A percentile compares a stretch with the other conserved stretches of the same genome.
Evolutionary conservation across 2,888 invertebrate genomes (phyloP).

Genomic region (Tortricodes alternella): DNA sequence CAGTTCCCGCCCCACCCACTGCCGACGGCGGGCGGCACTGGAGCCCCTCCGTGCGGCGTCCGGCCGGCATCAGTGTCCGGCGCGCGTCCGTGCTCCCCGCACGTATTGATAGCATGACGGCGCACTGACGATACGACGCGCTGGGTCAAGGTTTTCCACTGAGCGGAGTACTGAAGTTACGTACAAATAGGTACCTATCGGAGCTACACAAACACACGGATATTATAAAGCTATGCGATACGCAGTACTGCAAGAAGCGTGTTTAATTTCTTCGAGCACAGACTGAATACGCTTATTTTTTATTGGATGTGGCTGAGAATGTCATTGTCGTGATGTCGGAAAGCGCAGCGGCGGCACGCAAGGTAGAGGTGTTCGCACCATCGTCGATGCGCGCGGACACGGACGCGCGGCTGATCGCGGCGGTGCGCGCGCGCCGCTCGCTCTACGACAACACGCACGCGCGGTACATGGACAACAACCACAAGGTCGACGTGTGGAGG

Average conservation of each 20-base stretch:
- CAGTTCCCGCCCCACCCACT: no score
- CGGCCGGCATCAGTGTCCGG: slow-evolving; percentile 1
- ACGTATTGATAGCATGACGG: background rate
- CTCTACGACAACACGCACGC: slow-evolving; percentile 32
- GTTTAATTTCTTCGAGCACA: no score
- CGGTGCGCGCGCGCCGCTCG: slow-evolving; percentile 25
- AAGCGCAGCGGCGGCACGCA: background rate
- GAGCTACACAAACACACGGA: no score
- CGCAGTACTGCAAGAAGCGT: no score
- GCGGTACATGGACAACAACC: slow-evolving; percentile 20
- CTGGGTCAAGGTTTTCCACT: no score
- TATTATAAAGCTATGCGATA: no score
- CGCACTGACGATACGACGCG: background rate
- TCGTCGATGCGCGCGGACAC: background rate
- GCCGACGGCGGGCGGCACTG: no score
- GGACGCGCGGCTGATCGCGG: slow-evolving; percentile 26
- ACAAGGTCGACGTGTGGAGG: slow-evolving; percentile 26
- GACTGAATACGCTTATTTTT: no score
- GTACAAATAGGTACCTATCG: no score
- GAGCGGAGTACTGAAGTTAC: no score
- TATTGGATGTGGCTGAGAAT: no score
- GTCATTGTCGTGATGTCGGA: no score
- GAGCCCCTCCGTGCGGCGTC: background rate
- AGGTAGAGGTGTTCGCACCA: background rate
- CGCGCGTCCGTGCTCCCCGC: background rate